phyloP scores from a whole-genome alignment of 1,140 invertebrate species.

The Catajapyx aquilonaris region DNA sequence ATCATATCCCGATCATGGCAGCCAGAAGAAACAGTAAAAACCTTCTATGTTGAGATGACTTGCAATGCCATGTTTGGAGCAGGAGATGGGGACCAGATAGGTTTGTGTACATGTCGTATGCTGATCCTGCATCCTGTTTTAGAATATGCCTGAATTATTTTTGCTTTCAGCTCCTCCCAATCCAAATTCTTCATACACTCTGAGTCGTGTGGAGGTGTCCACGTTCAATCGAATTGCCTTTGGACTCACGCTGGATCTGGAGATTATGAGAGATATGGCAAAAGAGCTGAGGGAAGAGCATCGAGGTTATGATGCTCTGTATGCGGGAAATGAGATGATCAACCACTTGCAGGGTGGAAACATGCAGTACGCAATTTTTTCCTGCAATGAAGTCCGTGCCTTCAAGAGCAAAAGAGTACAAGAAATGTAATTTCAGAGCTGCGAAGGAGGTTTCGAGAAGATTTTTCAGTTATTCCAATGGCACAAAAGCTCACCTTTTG shows the following conservation, averaged over 20 bases:
- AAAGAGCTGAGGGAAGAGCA: slow-evolving; percentile 20
- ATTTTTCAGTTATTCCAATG: slow-evolving; percentile 26
- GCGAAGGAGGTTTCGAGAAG: slow-evolving; percentile 19
- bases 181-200: too few species aligned
- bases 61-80: too few species aligned
- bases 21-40: too few species aligned
- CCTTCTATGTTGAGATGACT: too few species aligned
- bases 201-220: slow-evolving; percentile 24
- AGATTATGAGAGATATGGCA: slow-evolving; percentile 21
- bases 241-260: slow-evolving; percentile 24
- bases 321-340: slow-evolving; percentile 27
- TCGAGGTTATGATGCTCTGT: slow-evolving; percentile 26
- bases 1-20: too few species aligned
- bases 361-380: slow-evolving; percentile 10
- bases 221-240: slow-evolving; percentile 22
- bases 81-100: too few species aligned
- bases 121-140: too few species aligned
- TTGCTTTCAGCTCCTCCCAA: too few species aligned
- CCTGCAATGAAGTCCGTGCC: too few species aligned
- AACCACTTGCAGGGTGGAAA: slow-evolving; percentile 17
- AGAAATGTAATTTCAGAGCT: slow-evolving; percentile 20
- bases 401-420: too few species aligned
- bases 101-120: too few species aligned
- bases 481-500: slow-evolving; percentile 23
- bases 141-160: too few species aligned